These are phyloP conservation scores for Solea solea DNA, from an alignment of 2,113 vertebrate genomes.

Conservation along the genomic window DNA sequence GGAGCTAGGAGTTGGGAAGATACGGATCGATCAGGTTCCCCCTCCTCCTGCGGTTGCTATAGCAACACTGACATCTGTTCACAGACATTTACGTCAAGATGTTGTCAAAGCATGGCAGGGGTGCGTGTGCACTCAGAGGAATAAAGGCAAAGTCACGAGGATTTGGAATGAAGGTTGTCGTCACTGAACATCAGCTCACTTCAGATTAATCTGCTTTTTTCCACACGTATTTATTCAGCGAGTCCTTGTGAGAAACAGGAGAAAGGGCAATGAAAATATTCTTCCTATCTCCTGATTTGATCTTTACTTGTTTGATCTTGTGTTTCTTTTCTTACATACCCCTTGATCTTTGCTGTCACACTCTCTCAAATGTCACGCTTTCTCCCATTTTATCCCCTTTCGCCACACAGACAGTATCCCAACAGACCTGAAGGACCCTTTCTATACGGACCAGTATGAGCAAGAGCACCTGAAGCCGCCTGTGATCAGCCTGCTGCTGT, in stretches of 20 bases:
- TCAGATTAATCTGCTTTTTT: background rate
- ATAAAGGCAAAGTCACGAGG: background rate
- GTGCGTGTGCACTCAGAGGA: background rate
- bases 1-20: conserved; percentile 62
- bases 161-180: conserved; percentile 1
- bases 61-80: conserved; percentile 65
- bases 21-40: conserved; percentile 67
- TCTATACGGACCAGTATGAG: conserved; percentile 98
- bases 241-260: too few species aligned
- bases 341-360: too few species aligned
- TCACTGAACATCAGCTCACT: background rate
- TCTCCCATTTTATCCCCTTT: background rate
- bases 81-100: conserved; percentile 43
- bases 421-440: conserved; percentile 90
- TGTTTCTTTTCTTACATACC: too few species aligned
- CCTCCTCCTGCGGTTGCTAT: conserved; percentile 71
- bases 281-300: too few species aligned
- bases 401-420: conserved; percentile 88
- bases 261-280: too few species aligned
- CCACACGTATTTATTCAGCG: too few species aligned
- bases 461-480: conserved; percentile 98
- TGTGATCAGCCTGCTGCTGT: conserved; percentile 91
- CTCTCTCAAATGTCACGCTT: too few species aligned
- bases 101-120: conserved; percentile 21
- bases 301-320: too few species aligned